Conservation (phyloP, 53 echinoderm and acorn worm genomes). For the Temnopleurus reevesii region DNA sequence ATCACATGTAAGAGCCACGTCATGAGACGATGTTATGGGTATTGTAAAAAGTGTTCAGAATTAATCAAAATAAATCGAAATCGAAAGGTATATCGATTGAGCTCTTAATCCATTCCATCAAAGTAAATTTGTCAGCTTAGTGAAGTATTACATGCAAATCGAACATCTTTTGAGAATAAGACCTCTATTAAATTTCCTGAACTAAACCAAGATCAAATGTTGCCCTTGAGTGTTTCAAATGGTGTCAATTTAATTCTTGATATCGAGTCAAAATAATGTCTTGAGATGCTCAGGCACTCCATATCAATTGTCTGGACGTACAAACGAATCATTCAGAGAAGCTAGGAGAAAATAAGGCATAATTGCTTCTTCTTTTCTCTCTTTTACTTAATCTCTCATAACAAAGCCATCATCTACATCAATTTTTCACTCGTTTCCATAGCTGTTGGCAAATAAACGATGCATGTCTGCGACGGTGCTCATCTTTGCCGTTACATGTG, state of each 20-base stretch:
- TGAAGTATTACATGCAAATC: not conserved
- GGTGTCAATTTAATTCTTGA: not conserved
- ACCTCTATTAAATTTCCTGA: constrained; percentile 23
- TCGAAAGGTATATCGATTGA: not conserved
- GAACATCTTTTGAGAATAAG: not conserved
- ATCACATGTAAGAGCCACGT: too few relatives aligned
- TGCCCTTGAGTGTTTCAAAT: not conserved
- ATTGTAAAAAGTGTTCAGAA: too few relatives aligned
- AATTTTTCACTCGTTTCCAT: not conserved
- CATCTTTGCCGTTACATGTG: not conserved
- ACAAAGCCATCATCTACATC: not conserved
- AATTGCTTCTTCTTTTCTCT: too few relatives aligned
- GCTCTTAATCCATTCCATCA: not conserved
- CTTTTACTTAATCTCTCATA: not conserved
- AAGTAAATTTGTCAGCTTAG: not conserved
- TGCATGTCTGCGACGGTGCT: not conserved
- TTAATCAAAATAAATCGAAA: not conserved
- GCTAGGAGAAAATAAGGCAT: not conserved
- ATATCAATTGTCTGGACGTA: too few relatives aligned
- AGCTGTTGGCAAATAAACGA: not conserved
- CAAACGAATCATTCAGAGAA: not conserved
- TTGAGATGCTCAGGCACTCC: not conserved
- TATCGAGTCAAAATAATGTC: not conserved
- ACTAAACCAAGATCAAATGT: not conserved
- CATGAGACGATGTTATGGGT: too few relatives aligned